A percentile compares a stretch with the other conserved stretches of the same genome.
These are phyloP conservation scores for Cyrtorhinus lividipennis DNA, from an alignment of 1,140 invertebrate genomes.

Conservation along the genomic window DNA sequence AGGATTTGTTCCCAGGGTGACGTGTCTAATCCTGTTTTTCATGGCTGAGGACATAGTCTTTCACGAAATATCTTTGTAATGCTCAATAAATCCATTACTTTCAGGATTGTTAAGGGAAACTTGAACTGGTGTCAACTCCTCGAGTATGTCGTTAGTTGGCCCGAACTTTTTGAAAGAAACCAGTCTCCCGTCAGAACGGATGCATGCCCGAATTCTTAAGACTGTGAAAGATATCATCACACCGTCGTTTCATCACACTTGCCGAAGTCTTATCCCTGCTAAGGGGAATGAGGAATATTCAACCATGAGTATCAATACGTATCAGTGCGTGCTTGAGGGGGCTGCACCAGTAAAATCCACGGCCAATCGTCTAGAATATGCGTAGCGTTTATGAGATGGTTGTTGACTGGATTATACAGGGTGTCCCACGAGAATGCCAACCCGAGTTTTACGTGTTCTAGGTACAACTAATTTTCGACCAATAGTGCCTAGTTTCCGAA, in stretches of 20 bases:
- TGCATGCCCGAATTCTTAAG: slow-evolving; percentile 22
- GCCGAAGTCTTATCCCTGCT: slow-evolving; percentile 22
- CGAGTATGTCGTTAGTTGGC: neutral
- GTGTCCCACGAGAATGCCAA: too few species aligned
- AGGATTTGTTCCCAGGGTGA: neutral
- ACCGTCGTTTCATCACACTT: slow-evolving; percentile 21
- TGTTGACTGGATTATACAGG: slow-evolving; percentile 3
- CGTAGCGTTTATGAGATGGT: slow-evolving; percentile 23
- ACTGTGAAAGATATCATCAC: too few species aligned
- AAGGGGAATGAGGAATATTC: too few species aligned
- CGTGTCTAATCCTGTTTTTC: neutral
- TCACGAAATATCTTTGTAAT: neutral
- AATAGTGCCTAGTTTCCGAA: too few species aligned
- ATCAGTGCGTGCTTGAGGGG: slow-evolving; percentile 21
- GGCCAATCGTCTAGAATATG: slow-evolving; percentile 23
- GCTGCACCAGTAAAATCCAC: slow-evolving; percentile 27
- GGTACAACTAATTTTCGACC: too few species aligned
- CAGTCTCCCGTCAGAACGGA: slow-evolving; percentile 24
- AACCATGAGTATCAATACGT: slow-evolving; percentile 25
- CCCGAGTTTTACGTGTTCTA: too few species aligned
- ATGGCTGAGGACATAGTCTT: neutral
- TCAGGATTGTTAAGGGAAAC: neutral
- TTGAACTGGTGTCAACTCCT: neutral
- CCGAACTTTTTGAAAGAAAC: too few species aligned
- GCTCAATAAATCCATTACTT: neutral